Percentiles rank a stretch among this genome's conserved stretches.
These are phyloP conservation scores for Dascillus cervinus DNA, from an alignment of 2,888 invertebrate genomes.

Conservation along the genomic window DNA sequence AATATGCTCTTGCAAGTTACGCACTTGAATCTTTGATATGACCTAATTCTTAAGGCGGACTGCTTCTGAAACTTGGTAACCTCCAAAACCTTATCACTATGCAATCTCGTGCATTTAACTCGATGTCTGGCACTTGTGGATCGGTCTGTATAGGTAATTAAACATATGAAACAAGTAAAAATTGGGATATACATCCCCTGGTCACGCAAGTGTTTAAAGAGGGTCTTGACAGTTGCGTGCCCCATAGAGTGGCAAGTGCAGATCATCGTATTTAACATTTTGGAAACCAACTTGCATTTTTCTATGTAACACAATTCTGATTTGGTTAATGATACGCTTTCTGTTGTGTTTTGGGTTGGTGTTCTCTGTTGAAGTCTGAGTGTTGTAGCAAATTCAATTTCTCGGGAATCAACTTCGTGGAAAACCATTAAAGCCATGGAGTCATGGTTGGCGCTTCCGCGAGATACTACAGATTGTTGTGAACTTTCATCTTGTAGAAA, in stretches of 20 bases:
- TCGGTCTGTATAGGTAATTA: constrained; percentile 46
- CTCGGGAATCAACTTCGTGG: constrained; percentile 29
- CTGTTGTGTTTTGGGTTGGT: constrained; percentile 22
- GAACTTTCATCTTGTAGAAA: too few species aligned
- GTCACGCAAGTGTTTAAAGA: constrained; percentile 35
- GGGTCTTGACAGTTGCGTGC: constrained; percentile 29
- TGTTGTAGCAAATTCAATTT: constrained; percentile 37
- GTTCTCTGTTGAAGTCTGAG: constrained; percentile 31
- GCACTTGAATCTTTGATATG: constrained; percentile 39
- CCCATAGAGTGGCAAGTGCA: constrained; percentile 37
- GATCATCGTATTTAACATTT: constrained; percentile 30
- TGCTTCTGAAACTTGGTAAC: constrained; percentile 32
- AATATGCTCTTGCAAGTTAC: constrained; percentile 33
- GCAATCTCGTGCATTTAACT: constrained; percentile 26
- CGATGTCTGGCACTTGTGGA: constrained; percentile 34
- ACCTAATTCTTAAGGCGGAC: constrained; percentile 32
- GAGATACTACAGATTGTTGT: too few species aligned
- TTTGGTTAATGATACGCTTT: constrained; percentile 29
- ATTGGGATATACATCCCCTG: constrained; percentile 47
- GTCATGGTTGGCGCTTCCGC: too few species aligned
- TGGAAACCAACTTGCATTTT: constrained; percentile 35
- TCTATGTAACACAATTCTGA: constrained; percentile 36
- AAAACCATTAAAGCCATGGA: too few species aligned
- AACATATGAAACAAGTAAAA: constrained; percentile 56
- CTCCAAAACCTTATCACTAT: constrained; percentile 29